phyloP scores from a whole-genome alignment of 1,140 invertebrate genomes.

The Tetramorium parvispinum region DNA sequence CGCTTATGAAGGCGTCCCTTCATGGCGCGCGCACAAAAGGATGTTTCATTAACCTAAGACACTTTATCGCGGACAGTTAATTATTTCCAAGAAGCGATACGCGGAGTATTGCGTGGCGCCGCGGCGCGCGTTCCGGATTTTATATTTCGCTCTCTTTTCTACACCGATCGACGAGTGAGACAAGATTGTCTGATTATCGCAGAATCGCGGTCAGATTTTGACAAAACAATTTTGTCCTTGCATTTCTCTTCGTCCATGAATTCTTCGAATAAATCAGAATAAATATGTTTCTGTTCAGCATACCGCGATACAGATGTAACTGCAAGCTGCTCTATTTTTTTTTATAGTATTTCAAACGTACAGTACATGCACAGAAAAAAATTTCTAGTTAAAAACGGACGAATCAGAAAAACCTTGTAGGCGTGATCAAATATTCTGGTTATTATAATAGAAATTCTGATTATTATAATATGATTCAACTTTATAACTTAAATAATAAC shows the following conservation, averaged over 20 bases:
- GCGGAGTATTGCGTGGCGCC: conserved; percentile 29
- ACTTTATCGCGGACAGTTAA: conserved; percentile 69
- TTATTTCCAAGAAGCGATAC: conserved; percentile 69
- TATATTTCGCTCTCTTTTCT: conserved; percentile 3
- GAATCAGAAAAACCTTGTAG: no score
- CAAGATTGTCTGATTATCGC: background rate
- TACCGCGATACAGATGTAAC: background rate
- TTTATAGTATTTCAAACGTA: background rate
- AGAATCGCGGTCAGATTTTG: background rate
- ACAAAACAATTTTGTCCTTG: background rate
- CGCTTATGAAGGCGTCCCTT: conserved; percentile 63
- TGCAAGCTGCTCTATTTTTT: background rate
- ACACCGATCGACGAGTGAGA: background rate
- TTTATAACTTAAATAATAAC: no score
- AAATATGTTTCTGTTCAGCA: background rate
- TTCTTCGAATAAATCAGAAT: background rate
- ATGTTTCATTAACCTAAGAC: conserved; percentile 74
- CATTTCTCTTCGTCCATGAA: background rate
- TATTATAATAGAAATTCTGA: no score
- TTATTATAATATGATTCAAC: no score
- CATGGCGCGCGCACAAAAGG: conserved; percentile 58
- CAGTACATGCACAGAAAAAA: no score
- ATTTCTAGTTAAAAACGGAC: no score
- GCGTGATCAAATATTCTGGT: no score
- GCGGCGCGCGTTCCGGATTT: conserved; percentile 36